A percentile compares a stretch with the other conserved stretches of the same genome.
These are phyloP conservation scores for Maniola hyperantus DNA, from an alignment of 2,888 invertebrate genomes.

Conservation along the genomic window DNA sequence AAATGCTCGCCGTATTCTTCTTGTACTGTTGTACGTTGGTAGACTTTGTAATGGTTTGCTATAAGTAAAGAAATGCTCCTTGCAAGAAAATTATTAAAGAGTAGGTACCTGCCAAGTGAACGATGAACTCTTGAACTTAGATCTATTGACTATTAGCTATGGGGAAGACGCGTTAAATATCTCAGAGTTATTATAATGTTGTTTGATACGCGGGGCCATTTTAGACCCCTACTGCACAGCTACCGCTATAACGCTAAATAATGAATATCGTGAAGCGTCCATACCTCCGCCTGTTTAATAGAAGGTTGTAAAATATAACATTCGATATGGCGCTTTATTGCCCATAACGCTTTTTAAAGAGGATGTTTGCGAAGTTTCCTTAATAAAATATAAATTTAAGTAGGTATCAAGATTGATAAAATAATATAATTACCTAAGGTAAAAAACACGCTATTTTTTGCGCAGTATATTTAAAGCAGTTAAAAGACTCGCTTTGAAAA, in stretches of 20 bases:
- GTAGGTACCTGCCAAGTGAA: too few relatives aligned
- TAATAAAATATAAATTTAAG: not conserved
- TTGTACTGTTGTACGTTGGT: not conserved
- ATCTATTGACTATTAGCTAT: too few relatives aligned
- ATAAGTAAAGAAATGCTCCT: too few relatives aligned
- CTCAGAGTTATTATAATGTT: conserved; percentile 5
- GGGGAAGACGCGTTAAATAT: conserved; percentile 1
- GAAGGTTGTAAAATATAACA: conserved; percentile 11
- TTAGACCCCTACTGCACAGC: not conserved
- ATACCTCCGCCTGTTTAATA: conserved; percentile 12
- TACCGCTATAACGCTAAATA: conserved; percentile 9
- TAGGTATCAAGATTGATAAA: not conserved
- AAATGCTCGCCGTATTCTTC: conserved; percentile 30
- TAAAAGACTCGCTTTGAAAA: not conserved
- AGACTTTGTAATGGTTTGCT: not conserved
- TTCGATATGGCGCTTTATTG: conserved; percentile 15
- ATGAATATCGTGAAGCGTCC: conserved; percentile 10
- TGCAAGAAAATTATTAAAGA: too few relatives aligned
- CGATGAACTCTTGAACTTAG: too few relatives aligned
- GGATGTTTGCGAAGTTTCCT: not conserved
- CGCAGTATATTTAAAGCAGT: not conserved
- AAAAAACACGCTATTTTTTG: not conserved
- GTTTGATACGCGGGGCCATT: conserved; percentile 8
- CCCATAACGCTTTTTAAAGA: conserved; percentile 7
- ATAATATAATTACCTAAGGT: not conserved